Evolutionary conservation across 2,113 vertebrate genomes (phyloP).

Genomic region (Notiomystis cincta): DNA sequence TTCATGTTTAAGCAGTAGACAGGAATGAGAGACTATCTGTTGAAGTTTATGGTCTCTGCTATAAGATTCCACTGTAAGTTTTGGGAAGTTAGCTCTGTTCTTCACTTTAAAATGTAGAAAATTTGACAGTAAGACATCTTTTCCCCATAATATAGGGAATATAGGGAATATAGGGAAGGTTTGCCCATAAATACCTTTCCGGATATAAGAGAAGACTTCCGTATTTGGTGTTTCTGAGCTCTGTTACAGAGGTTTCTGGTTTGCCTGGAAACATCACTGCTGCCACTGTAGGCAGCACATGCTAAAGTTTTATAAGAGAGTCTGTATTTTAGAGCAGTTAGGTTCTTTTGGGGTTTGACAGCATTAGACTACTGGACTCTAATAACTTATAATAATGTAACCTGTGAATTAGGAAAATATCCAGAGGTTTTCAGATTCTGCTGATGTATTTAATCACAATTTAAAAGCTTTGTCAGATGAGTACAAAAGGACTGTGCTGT

Average conservation of each 20-base stretch:
- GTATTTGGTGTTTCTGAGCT: background rate
- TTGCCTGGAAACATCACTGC: background rate
- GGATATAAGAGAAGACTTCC: background rate
- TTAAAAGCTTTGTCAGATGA: background rate
- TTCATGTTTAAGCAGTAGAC: background rate
- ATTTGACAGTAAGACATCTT: background rate
- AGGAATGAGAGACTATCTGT: background rate
- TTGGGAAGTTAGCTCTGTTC: background rate
- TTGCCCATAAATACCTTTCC: background rate
- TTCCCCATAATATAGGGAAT: background rate
- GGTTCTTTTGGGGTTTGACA: background rate
- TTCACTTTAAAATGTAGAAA: background rate
- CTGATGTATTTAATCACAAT: background rate
- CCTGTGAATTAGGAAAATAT: background rate
- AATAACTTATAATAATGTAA: background rate
- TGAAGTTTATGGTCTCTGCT: background rate
- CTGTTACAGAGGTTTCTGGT: background rate
- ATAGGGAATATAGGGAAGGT: background rate
- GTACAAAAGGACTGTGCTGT: background rate
- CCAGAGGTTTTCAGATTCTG: background rate
- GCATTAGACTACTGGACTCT: background rate
- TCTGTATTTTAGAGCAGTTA: background rate
- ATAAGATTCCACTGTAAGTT: background rate
- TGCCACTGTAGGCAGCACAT: background rate
- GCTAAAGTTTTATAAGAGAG: background rate